These are phyloP conservation scores for Azemiops feae DNA, from an alignment of 2,113 vertebrate genomes.

Conservation along the genomic window DNA sequence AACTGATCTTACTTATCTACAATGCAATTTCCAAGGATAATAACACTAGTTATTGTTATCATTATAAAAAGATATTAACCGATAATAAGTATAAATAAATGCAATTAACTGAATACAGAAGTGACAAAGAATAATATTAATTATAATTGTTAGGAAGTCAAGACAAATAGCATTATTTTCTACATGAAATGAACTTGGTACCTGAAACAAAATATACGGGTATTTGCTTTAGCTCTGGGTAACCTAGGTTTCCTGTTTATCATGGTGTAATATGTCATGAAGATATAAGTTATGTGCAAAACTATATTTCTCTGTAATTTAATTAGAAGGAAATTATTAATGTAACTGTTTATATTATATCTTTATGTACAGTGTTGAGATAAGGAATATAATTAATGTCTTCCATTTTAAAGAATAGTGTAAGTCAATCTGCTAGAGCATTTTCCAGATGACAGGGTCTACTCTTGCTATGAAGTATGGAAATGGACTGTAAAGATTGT, in stretches of 20 bases:
- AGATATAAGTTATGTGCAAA: slow-evolving; percentile 34
- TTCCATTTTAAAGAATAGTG: not conserved
- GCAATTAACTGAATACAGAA: slow-evolving; percentile 76
- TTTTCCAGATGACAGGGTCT: not conserved
- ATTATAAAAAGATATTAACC: slow-evolving; percentile 74
- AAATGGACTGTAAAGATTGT: not conserved
- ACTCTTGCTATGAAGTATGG: not conserved
- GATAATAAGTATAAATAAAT: slow-evolving; percentile 78
- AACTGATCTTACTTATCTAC: slow-evolving; percentile 72
- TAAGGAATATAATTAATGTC: not conserved
- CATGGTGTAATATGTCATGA: slow-evolving; percentile 19
- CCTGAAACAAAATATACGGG: slow-evolving; percentile 34
- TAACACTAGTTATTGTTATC: slow-evolving; percentile 73
- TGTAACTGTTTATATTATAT: slow-evolving; percentile 21
- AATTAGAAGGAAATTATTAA: slow-evolving; percentile 28
- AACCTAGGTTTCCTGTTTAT: slow-evolving; percentile 40
- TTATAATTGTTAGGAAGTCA: slow-evolving; percentile 75
- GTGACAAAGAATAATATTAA: slow-evolving; percentile 76
- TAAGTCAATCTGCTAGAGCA: not conserved
- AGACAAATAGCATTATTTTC: slow-evolving; percentile 71
- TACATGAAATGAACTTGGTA: slow-evolving; percentile 60
- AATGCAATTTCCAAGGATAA: slow-evolving; percentile 77
- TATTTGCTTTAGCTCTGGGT: slow-evolving; percentile 53
- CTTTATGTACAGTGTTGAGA: slow-evolving; percentile 38
- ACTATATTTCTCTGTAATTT: slow-evolving; percentile 24